Evolutionary conservation across 2,888 invertebrate species (phyloP).

Genomic region (Morpho achilles): DNA sequence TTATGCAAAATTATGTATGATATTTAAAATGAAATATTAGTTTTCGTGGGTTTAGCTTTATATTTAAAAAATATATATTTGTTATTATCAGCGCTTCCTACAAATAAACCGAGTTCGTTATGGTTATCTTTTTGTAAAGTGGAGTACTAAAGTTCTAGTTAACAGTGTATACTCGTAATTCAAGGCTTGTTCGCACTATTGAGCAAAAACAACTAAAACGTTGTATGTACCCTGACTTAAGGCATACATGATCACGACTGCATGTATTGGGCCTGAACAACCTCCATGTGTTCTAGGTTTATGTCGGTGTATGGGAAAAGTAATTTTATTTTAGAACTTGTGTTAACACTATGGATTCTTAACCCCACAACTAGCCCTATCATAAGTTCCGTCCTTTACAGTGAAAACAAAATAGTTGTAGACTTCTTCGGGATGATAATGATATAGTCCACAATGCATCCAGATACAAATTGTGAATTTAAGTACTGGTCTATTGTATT

Average conservation of each 20-base stretch:
- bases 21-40: too few relatives aligned
- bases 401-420: too few relatives aligned
- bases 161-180: conserved; percentile 12
- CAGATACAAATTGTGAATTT: conserved; percentile 8
- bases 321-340: conserved; percentile 10
- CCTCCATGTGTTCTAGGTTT: conserved; percentile 13
- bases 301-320: conserved; percentile 13
- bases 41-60: too few relatives aligned
- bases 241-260: conserved; percentile 27
- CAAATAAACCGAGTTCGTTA: too few relatives aligned
- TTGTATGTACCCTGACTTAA: conserved; percentile 18
- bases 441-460: conserved; percentile 2
- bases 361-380: neutral
- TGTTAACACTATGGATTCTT: conserved; percentile 7
- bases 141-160: conserved; percentile 9
- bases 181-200: conserved; percentile 17
- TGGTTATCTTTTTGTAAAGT: too few relatives aligned
- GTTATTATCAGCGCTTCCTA: too few relatives aligned
- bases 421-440: neutral
- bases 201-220: conserved; percentile 22
- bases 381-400: neutral
- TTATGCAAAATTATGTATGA: too few relatives aligned
- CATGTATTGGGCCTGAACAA: conserved; percentile 14
- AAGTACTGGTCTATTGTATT: neutral
- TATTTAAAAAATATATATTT: too few relatives aligned